Conservation (phyloP, 1,140 invertebrate species). For the Bombus sylvicola region DNA sequence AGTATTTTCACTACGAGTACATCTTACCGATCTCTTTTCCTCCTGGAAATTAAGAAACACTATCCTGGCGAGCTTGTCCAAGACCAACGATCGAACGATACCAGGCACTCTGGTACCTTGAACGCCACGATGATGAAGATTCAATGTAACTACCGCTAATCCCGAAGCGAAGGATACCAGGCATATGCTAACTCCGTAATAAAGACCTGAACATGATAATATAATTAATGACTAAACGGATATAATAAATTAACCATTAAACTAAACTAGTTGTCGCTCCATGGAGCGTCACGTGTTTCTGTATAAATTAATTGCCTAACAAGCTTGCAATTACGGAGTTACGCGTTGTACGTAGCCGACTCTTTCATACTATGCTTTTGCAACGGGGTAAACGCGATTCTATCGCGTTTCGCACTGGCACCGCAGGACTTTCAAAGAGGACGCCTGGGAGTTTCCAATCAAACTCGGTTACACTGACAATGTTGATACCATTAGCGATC, state of each 20-base stretch:
- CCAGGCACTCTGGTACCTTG: constrained; percentile 90
- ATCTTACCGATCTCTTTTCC: constrained; percentile 64
- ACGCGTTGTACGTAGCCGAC: no score
- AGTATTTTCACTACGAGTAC: not conserved
- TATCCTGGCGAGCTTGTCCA: constrained; percentile 86
- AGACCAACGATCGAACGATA: constrained; percentile 87
- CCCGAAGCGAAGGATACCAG: constrained; percentile 94
- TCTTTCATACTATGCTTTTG: not conserved
- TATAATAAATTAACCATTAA: not conserved
- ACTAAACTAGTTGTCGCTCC: not conserved
- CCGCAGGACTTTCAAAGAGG: not conserved
- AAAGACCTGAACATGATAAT: constrained; percentile 87
- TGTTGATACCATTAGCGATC: not conserved
- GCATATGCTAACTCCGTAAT: constrained; percentile 96
- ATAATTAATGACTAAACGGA: not conserved
- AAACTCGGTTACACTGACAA: not conserved
- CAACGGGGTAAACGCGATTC: constrained; percentile 7
- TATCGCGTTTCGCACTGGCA: not conserved
- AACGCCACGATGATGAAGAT: constrained; percentile 93
- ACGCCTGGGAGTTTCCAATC: constrained; percentile 23
- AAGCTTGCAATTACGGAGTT: constrained; percentile 18
- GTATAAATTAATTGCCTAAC: not conserved
- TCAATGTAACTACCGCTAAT: constrained; percentile 92
- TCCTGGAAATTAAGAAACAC: constrained; percentile 83
- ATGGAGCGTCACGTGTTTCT: not conserved